Conservation (phyloP, 2,113 vertebrate genomes). For the Myocastor coypus region DNA sequence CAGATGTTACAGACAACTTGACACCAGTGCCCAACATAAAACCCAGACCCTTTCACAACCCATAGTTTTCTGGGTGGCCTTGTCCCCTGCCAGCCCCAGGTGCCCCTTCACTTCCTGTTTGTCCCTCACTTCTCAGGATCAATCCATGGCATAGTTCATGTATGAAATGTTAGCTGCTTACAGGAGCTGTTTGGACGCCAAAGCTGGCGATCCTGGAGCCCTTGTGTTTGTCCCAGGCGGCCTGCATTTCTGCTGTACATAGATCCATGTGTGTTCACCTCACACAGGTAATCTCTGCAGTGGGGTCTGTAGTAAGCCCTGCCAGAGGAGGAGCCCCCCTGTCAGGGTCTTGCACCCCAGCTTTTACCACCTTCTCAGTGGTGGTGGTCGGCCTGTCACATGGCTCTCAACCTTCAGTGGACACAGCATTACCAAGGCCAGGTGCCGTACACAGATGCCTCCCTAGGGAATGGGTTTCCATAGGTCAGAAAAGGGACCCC, state of each 20-base stretch:
- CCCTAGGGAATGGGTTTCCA: not conserved
- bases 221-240: not conserved
- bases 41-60: not conserved
- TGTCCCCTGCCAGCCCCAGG: not conserved
- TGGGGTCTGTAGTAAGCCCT: not conserved
- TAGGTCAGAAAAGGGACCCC: accelerated
- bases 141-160: not conserved
- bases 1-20: too few species aligned
- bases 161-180: not conserved
- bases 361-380: too few species aligned
- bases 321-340: not conserved
- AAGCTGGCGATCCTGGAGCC: too few species aligned
- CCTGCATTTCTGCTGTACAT: not conserved
- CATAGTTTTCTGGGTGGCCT: not conserved
- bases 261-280: too few species aligned
- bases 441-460: not conserved
- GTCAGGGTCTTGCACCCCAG: not conserved
- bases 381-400: accelerated
- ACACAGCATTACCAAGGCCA: accelerated
- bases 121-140: not conserved
- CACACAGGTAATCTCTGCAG: not conserved
- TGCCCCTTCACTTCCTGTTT: not conserved
- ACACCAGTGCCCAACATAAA: not conserved
- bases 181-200: not conserved
- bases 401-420: not conserved